phyloP scores from a whole-genome alignment of 1,140 invertebrate species.

The Anoplolepis gracilipes region DNA sequence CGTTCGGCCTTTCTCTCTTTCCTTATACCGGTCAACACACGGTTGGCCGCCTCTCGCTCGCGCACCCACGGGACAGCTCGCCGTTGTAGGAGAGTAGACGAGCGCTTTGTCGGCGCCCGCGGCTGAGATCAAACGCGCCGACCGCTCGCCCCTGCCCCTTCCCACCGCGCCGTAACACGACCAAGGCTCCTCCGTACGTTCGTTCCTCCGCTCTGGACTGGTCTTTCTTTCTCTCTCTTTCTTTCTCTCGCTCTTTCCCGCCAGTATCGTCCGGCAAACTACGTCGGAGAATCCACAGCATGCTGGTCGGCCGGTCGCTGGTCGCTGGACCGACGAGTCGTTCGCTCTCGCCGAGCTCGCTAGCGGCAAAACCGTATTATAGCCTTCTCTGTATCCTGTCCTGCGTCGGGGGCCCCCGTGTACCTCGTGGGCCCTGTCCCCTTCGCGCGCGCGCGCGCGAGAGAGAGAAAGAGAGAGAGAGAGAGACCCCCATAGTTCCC shows the following conservation, averaged over 20 bases:
- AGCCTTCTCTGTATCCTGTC: slow-evolving; percentile 80
- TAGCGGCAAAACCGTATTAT: slow-evolving; percentile 83
- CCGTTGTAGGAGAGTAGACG: slow-evolving; percentile 80
- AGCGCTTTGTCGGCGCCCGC: slow-evolving; percentile 85
- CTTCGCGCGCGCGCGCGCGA: slow-evolving; percentile 11
- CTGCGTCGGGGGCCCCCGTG: slow-evolving; percentile 62
- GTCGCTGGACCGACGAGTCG: slow-evolving; percentile 4
- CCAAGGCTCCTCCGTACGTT: slow-evolving; percentile 60
- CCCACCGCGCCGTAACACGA: slow-evolving; percentile 67
- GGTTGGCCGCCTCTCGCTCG: slow-evolving; percentile 69
- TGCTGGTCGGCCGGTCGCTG: slow-evolving; percentile 61
- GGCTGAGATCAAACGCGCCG: slow-evolving; percentile 84
- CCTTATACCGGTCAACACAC: slow-evolving; percentile 45
- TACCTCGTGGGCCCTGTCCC: slow-evolving; percentile 25
- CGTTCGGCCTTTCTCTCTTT: slow-evolving; percentile 53
- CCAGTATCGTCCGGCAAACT: slow-evolving; percentile 66
- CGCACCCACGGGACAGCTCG: slow-evolving; percentile 72
- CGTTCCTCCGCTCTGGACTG: slow-evolving; percentile 5
- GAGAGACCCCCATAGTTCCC: slow-evolving; percentile 2
- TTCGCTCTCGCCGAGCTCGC: slow-evolving; percentile 54
- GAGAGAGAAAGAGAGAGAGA: too few relatives aligned
- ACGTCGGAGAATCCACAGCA: slow-evolving; percentile 68
- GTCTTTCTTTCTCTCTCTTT: slow-evolving; percentile 33
- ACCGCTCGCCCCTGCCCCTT: slow-evolving; percentile 74
- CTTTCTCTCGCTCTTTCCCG: slow-evolving; percentile 44